phyloP scores from a whole-genome alignment of 2,113 vertebrate species.

The Trochalopteron elliotii region DNA sequence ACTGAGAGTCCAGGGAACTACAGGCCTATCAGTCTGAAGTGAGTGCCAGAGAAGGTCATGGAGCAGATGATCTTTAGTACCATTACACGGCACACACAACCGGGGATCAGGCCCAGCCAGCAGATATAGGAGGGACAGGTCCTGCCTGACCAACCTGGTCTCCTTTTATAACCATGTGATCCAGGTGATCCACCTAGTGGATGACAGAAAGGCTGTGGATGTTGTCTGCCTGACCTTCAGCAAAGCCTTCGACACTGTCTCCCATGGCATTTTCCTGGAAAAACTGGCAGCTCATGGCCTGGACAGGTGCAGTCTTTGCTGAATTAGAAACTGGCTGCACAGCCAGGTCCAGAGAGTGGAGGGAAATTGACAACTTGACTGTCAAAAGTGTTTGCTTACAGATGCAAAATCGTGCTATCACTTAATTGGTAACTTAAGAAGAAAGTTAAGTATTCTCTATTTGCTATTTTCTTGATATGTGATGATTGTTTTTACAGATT shows the following conservation, averaged over 20 bases:
- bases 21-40: accelerated
- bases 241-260: neutral
- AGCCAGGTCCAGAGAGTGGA: neutral
- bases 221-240: neutral
- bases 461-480: neutral
- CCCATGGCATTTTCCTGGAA: neutral
- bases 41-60: neutral
- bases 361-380: neutral
- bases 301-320: neutral
- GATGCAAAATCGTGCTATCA: neutral
- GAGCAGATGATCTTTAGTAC: neutral
- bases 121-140: neutral
- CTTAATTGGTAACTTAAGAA: neutral
- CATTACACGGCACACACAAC: neutral
- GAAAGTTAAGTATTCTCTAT: neutral
- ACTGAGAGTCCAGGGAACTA: neutral
- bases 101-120: neutral
- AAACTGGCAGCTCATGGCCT: neutral
- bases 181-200: accelerated
- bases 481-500: conserved; percentile 66
- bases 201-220: neutral
- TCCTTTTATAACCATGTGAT: neutral
- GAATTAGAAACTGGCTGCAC: neutral
- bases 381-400: neutral
- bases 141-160: neutral